Base-by-base conservation (phyloP, 2,113 vertebrate genomes). In the Menidia beryllina region DNA sequence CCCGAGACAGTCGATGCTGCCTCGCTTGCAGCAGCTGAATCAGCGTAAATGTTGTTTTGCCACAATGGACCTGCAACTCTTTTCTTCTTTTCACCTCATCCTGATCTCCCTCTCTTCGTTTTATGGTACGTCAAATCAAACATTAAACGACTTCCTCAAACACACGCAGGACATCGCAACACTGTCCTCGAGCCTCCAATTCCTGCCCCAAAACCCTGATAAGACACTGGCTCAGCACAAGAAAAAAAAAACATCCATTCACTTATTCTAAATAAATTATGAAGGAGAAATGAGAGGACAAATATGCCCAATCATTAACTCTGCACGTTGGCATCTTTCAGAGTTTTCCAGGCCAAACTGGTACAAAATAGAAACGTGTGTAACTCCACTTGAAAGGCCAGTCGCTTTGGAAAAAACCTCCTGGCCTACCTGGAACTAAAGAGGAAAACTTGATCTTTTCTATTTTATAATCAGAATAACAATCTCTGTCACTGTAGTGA, bases 21-120 rank as follows among this genome's bases (percentile, higher is more conserved):
- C 58, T 60, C 2, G 41, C 81, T 84, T 80, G 77, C 79, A 81
- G 73, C 64, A 87, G 91, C 89, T 91, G 88, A 89, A 87, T 90
- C 89, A 84, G 91, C 86, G 21, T 57, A 75, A 80, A 82, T 51
- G 83, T 75, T 75, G 59, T 77, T 85, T 79, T 64, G 65, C 72
- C 55, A 54, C 59, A 53, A 47, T 14, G 3, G 53, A 67, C 79
- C 74, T 69, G 72, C 63, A 64, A 54, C 70, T 56, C 57, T n/a
- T n/a, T 25, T 58, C 56, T 1, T 52, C 50, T 57, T 51, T 67
- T 47, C 11, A 39, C 52, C 67, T 69, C 75, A 54, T 69, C 58
- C 59, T 48, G 72, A 49, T 48, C 61, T 72, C 59, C 69, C 62
- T 64, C 30, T 39, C 2, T 17, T 60, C 69, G 53, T 47, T 57